phyloP scores from a whole-genome alignment of 2,797 vertebrate species.

The Podarcis lilfordi region DNA sequence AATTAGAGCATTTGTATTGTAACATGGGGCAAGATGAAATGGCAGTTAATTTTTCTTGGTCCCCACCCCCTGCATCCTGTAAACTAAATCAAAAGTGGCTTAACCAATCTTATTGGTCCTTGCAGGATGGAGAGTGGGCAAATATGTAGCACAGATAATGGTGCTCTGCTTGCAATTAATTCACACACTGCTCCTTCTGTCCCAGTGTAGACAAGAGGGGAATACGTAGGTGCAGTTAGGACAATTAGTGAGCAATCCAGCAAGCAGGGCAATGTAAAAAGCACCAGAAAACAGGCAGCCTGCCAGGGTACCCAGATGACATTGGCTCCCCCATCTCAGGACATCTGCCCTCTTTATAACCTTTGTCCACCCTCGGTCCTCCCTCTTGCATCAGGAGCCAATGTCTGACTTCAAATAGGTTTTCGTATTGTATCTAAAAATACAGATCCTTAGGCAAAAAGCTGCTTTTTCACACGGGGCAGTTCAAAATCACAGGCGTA shows the following conservation, averaged over 20 bases:
- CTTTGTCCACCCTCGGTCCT: background rate
- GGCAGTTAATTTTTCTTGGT: background rate
- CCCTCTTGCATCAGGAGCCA: background rate
- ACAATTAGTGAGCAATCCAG: background rate
- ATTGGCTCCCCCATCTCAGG: conserved; percentile 30
- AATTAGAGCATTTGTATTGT: background rate
- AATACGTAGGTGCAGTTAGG: background rate
- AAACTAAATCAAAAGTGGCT: background rate
- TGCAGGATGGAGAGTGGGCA: too few species aligned
- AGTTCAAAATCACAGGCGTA: conserved; percentile 8
- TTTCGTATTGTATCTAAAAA: conserved; percentile 2
- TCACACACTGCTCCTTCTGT: background rate
- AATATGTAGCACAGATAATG: background rate
- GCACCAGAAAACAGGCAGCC: background rate
- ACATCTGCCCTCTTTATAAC: conserved; percentile 42
- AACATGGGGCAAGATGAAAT: background rate
- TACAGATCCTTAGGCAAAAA: background rate
- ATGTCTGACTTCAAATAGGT: background rate
- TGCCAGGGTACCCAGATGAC: conserved; percentile 41
- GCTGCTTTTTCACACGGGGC: conserved; percentile 5
- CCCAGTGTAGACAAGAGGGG: background rate
- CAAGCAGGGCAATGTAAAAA: fast-evolving
- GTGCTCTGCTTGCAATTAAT: background rate
- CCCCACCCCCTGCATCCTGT: too few species aligned
- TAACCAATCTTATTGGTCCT: background rate